Evolutionary conservation across 2,888 invertebrate genomes (phyloP), one percentile per base, ranked within the genome.

Genomic region (Hyposoter didymator): DNA sequence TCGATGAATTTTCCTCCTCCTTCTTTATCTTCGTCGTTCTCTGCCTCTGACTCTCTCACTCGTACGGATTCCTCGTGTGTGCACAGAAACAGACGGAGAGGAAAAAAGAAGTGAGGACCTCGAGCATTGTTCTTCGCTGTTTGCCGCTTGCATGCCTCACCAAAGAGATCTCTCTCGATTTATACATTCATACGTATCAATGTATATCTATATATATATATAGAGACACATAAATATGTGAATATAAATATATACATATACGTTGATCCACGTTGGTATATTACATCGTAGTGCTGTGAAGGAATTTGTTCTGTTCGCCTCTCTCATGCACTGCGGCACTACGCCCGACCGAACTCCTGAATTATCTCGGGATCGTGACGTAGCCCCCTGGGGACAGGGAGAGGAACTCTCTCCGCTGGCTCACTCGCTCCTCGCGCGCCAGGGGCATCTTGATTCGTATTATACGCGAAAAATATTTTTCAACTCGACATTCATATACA

Each of bases 241-340:
- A 22, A 73, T 12, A 32, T 35, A 47, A 59, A 81, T 73, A 64
- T 45, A 70, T 32, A 78, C 35, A 52, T 78, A 62, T 39, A 67
- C 32, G 55, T 75, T 66, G 87, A 89, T 90, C 87, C 88, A 88
- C 88, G 39, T 39, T 39, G 88, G 89, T 90, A 90, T 90, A 91
- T 92, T 91, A 90, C 91, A 90, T 91, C 90, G 92, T 91, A 90
- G 89, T 89, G 86, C 88, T 85, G 89, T 88, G 78, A 87, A 90
- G 89, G 90, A 91, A 92, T 89, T 90, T 89, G 90, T 88, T 89
- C 87, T 89, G 87, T 88, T 82, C 66, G 49, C 72, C 76, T 72
- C 75, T 59, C 78, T 67, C 79, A 69, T 62, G 62, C 80, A 62
- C 49, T 74, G 67, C 83, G 85, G 81, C 75, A 82, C 83, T 82